A percentile compares a stretch with the other conserved stretches of the same genome.
Conservation (phyloP, 53 echinoderm and acorn worm genomes). For the Astropecten irregularis region DNA sequence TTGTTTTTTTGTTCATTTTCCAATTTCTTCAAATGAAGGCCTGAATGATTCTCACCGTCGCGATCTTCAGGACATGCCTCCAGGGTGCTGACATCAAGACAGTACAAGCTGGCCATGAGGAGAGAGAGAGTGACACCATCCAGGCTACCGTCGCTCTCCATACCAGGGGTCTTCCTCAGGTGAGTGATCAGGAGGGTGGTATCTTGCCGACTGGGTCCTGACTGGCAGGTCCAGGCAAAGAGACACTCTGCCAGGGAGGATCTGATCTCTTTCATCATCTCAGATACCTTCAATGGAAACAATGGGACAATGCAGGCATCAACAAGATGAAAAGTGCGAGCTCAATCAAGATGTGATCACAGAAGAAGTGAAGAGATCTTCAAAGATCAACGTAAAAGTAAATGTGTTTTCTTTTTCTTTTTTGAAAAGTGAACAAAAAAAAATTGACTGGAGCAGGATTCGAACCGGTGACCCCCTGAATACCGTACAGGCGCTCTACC, state of each 20-base stretch:
- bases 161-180: conserved; percentile 48
- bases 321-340: no score
- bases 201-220: conserved; percentile 66
- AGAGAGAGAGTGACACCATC: conserved; percentile 75
- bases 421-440: no score
- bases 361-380: no score
- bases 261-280: conserved; percentile 81
- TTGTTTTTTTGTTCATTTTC: no score
- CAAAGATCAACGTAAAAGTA: no score
- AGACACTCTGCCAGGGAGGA: conserved; percentile 84
- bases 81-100: conserved; percentile 57
- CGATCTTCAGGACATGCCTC: conserved; percentile 70
- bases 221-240: conserved; percentile 89
- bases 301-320: no score
- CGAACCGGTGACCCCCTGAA: no score
- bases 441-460: no score
- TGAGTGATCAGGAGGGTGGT: conserved; percentile 63
- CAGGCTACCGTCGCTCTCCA: conserved; percentile 67
- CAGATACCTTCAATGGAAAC: conserved; percentile 56
- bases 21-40: no score
- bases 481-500: no score
- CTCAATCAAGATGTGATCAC: no score
- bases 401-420: no score
- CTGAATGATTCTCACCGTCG: conserved; percentile 83
- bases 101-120: conserved; percentile 86